A percentile compares a stretch with the other conserved stretches of the same genome.
Evolutionary conservation across 2,888 invertebrate genomes (phyloP).

Genomic region (Arge pagana): DNA sequence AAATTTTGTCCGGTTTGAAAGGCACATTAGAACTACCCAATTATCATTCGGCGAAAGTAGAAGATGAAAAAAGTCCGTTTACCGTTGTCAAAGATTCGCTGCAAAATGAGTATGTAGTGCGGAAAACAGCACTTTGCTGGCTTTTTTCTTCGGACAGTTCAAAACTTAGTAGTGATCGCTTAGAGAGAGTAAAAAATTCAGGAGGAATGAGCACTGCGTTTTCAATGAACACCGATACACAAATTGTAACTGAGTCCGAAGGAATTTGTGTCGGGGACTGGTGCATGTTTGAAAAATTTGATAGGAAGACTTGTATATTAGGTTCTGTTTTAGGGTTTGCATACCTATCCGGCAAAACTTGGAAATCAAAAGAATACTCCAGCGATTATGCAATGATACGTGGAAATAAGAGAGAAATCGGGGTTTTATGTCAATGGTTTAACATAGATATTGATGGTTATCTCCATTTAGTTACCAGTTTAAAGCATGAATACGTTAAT

Average conservation of each 20-base stretch:
- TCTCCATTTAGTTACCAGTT: conserved; percentile 6
- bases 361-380: conserved; percentile 6
- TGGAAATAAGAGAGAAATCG: conserved; percentile 6
- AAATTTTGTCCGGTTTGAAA: conserved; percentile 6
- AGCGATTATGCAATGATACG: conserved; percentile 7
- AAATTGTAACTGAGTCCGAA: conserved; percentile 6
- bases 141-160: conserved; percentile 2
- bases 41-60: background rate
- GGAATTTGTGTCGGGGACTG: conserved; percentile 3
- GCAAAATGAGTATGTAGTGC: conserved; percentile 5
- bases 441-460: conserved; percentile 7
- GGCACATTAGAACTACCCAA: conserved; percentile 5
- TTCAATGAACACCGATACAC: conserved; percentile 6
- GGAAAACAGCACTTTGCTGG: conserved; percentile 6
- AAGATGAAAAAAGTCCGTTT: conserved; percentile 2
- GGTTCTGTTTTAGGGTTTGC: conserved; percentile 8
- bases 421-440: conserved; percentile 6
- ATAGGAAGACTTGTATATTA: conserved; percentile 2
- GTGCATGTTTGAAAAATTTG: conserved; percentile 4
- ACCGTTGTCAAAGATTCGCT: conserved; percentile 6
- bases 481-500: conserved; percentile 6
- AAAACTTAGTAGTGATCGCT: conserved; percentile 9
- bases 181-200: conserved; percentile 8
- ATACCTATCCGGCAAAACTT: conserved; percentile 5
- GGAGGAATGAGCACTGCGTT: conserved; percentile 6